A percentile compares a stretch with the other conserved stretches of the same genome.
phyloP scores from a whole-genome alignment of 2,113 vertebrate genomes.

The Sakesphorus luctuosus region DNA sequence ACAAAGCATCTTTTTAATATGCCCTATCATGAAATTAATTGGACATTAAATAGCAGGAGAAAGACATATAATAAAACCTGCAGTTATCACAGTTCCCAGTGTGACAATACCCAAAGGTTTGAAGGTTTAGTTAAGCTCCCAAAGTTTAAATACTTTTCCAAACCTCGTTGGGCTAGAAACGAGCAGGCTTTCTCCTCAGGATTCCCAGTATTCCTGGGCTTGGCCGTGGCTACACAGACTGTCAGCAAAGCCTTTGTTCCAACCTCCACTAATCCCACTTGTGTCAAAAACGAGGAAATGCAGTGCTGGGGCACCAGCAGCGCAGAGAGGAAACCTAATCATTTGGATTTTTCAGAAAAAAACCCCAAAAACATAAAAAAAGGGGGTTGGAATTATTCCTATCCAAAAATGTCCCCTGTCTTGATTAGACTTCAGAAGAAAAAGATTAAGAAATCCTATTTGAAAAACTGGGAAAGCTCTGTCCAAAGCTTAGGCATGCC shows the following conservation, averaged over 20 bases:
- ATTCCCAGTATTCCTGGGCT: slow-evolving; percentile 59
- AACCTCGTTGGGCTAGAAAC: slow-evolving; percentile 39
- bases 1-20: slow-evolving; percentile 64
- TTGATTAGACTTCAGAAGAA: slow-evolving; percentile 59
- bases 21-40: slow-evolving; percentile 71
- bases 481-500: background rate
- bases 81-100: slow-evolving; percentile 53
- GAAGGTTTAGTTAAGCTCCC: slow-evolving; percentile 70
- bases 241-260: slow-evolving; percentile 57
- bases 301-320: slow-evolving; percentile 20
- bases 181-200: slow-evolving; percentile 25
- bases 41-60: slow-evolving; percentile 72
- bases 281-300: slow-evolving; percentile 62
- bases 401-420: slow-evolving; percentile 18
- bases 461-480: background rate
- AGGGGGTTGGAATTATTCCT: slow-evolving; percentile 18
- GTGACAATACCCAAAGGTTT: slow-evolving; percentile 62
- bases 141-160: slow-evolving; percentile 73
- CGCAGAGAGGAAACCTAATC: background rate
- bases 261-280: slow-evolving; percentile 54
- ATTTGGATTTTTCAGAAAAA: background rate
- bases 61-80: slow-evolving; percentile 69
- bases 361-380: too few species aligned
- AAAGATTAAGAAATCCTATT: slow-evolving; percentile 10
- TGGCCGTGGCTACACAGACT: background rate